Conservation (phyloP, 2,888 invertebrate genomes). For the Oxyscelio sp. region DNA sequence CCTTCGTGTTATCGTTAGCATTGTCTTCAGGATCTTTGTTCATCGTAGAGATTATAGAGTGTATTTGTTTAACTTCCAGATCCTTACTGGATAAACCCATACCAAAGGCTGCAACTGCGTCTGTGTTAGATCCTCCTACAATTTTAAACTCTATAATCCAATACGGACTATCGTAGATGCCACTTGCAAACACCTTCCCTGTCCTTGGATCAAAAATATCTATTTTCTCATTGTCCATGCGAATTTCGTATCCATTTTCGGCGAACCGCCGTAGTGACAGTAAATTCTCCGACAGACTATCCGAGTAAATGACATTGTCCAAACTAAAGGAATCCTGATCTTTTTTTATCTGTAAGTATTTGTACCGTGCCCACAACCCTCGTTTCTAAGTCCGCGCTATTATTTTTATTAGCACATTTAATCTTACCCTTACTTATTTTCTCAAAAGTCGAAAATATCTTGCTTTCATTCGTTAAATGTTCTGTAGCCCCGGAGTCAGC, state of each 20-base stretch:
- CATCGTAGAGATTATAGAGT: no score
- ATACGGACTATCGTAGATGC: constrained; percentile 2
- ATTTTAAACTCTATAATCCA: no score
- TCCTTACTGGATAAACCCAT: neutral
- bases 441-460: neutral
- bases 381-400: neutral
- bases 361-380: neutral
- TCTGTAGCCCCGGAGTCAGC: no score
- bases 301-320: neutral
- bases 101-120: neutral
- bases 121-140: no score
- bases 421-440: neutral
- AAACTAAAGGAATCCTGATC: neutral
- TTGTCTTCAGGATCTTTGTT: no score
- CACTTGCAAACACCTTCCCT: neutral
- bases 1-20: no score
- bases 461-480: neutral
- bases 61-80: no score
- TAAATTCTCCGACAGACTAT: neutral
- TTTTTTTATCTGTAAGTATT: neutral
- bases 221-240: neutral
- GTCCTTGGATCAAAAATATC: neutral
- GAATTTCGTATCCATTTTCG: neutral
- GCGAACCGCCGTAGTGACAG: neutral
- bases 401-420: neutral